Percentiles rank a stretch among this genome's conserved stretches.
These are phyloP conservation scores for Neoniphon sammara DNA, from an alignment of 2,797 vertebrate genomes.

Conservation along the genomic window DNA sequence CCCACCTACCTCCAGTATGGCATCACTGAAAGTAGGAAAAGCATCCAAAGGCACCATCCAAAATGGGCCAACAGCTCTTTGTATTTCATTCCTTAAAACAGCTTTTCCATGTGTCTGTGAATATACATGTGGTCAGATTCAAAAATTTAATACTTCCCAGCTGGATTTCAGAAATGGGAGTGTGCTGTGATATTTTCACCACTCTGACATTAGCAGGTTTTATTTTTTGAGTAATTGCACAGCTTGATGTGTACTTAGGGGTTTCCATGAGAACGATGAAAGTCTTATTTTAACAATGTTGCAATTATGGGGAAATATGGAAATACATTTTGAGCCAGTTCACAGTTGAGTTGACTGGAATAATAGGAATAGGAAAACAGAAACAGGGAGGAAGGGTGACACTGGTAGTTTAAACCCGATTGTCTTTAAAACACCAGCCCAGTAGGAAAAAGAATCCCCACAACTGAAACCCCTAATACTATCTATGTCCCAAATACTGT, in stretches of 20 bases:
- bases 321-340: conserved; percentile 81
- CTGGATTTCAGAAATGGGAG: conserved; percentile 77
- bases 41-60: conserved; percentile 62
- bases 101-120: conserved; percentile 67
- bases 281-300: conserved; percentile 81
- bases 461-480: conserved; percentile 65
- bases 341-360: conserved; percentile 80
- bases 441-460: conserved; percentile 64
- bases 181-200: conserved; percentile 80
- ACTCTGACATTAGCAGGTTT: conserved; percentile 80
- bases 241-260: conserved; percentile 80
- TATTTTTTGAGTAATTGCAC: conserved; percentile 83
- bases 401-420: conserved; percentile 75
- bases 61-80: conserved; percentile 60
- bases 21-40: conserved; percentile 68
- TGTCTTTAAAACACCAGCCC: conserved; percentile 71
- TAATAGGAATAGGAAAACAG: conserved; percentile 77
- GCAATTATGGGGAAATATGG: conserved; percentile 81
- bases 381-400: conserved; percentile 70
- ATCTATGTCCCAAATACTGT: conserved; percentile 64
- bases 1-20: conserved; percentile 45
- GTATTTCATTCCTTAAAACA: conserved; percentile 65
- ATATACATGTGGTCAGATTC: conserved; percentile 69
- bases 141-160: conserved; percentile 80
- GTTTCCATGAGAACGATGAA: conserved; percentile 82